A percentile compares a stretch with the other conserved stretches of the same genome.
Evolutionary conservation across 1,140 invertebrate species (phyloP).

Genomic region (Aphis gossypii): DNA sequence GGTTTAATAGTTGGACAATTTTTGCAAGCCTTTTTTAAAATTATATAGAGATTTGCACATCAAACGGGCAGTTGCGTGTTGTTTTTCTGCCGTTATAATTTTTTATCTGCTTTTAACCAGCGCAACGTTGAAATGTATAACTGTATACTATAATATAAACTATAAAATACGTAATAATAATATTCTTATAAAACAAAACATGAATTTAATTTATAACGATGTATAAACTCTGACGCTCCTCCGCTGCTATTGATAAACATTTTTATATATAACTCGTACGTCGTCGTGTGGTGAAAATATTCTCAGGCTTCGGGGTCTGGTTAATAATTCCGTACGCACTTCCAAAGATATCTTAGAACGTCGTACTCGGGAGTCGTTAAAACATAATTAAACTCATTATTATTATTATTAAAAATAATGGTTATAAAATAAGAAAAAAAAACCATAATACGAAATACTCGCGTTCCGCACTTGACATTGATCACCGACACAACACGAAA

Average conservation of each 20-base stretch:
- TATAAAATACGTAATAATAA: neutral
- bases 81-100: neutral
- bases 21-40: neutral
- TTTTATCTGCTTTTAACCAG: neutral
- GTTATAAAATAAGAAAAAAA: neutral
- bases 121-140: neutral
- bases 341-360: neutral
- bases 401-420: neutral
- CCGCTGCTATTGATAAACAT: neutral
- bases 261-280: neutral
- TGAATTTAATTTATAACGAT: neutral
- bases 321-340: neutral
- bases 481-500: neutral
- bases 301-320: neutral
- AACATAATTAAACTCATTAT: neutral
- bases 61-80: neutral
- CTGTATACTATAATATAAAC: neutral
- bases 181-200: neutral
- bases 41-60: neutral
- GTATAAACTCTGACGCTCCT: neutral
- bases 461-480: conserved; percentile 37
- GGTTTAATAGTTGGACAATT: neutral
- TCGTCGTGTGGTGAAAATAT: neutral
- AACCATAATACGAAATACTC: neutral
- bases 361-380: conserved; percentile 20